Percentiles rank a stretch among this genome's conserved stretches.
phyloP scores from a whole-genome alignment of 2,888 invertebrate genomes.

The Tiliacea citrago region DNA sequence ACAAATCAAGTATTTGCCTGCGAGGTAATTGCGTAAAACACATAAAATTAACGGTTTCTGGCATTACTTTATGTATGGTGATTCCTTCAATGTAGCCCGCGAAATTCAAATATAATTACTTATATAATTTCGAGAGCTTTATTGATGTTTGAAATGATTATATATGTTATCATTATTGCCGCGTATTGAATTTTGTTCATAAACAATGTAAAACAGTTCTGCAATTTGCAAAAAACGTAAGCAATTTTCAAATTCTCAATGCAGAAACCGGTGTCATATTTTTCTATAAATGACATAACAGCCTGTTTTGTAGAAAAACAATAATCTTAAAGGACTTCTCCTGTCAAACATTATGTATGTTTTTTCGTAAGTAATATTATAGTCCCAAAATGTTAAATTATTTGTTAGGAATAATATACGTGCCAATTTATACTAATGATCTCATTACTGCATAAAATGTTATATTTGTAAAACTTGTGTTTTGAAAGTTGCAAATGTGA shows the following conservation, averaged over 20 bases:
- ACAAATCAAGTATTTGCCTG: neutral
- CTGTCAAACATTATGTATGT: neutral
- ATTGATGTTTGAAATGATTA: neutral
- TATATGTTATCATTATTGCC: neutral
- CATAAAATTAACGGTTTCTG: no score
- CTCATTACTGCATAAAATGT: conserved; percentile 64
- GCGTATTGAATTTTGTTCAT: neutral
- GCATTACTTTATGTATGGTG: no score
- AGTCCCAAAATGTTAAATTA: conserved; percentile 33
- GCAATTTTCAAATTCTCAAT: no score
- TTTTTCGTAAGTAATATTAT: neutral
- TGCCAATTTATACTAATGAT: conserved; percentile 65
- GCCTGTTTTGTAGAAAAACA: neutral
- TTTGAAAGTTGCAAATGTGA: conserved; percentile 53
- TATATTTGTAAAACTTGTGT: conserved; percentile 53
- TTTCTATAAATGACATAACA: no score
- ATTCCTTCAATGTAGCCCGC: no score
- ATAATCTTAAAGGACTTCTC: neutral
- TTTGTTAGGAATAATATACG: conserved; percentile 56
- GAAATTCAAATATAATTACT: no score
- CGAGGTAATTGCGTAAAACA: no score
- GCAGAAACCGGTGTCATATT: no score
- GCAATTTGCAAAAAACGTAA: neutral
- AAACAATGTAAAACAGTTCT: neutral
- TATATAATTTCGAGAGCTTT: neutral